Evolutionary conservation across 2,888 invertebrate genomes (phyloP).

Genomic region (Lepidochrysops patricia): DNA sequence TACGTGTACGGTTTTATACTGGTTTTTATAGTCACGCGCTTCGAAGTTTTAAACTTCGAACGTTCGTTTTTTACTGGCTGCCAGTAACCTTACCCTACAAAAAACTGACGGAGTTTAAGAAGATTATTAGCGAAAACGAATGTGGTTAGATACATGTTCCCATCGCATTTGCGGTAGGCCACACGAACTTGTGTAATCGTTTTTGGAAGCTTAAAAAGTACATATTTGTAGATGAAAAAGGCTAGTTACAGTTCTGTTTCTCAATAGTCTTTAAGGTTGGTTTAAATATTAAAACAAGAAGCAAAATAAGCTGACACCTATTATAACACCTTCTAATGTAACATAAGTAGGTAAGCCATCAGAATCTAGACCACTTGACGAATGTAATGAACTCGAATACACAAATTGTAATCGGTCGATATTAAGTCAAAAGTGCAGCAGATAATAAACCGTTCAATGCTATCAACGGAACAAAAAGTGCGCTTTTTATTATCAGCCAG

Average conservation of each 20-base stretch:
- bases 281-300: no score
- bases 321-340: no score
- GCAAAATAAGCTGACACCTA: no score
- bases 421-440: slow-evolving; percentile 4
- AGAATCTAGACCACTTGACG: background rate
- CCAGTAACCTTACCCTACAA: background rate
- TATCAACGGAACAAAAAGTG: slow-evolving; percentile 20
- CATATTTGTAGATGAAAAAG: background rate
- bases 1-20: no score
- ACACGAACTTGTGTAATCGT: background rate
- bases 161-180: background rate
- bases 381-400: background rate
- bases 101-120: background rate
- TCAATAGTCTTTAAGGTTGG: no score
- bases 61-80: background rate
- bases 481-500: slow-evolving; percentile 22
- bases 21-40: no score
- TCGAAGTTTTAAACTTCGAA: background rate
- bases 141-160: slow-evolving; percentile 2
- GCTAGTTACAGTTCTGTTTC: no score
- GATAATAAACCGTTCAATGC: slow-evolving; percentile 13
- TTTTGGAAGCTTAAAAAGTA: background rate
- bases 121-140: background rate
- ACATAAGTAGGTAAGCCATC: no score
- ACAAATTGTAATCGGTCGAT: background rate